Base-by-base conservation (phyloP, 2,797 vertebrate species). In the Lacerta viridis region DNA sequence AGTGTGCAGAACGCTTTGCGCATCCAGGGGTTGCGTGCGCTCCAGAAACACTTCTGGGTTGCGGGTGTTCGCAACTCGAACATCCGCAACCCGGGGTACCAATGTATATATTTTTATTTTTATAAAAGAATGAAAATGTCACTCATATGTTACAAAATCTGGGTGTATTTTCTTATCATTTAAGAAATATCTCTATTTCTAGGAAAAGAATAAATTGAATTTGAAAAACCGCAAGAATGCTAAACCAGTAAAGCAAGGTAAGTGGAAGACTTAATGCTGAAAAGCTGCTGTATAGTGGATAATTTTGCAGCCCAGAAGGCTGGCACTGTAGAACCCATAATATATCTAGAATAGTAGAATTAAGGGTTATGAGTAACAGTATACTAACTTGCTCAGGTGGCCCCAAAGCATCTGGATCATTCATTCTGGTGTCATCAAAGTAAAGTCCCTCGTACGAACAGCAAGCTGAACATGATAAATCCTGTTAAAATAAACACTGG, bases 181-280 rank as follows among this genome's bases (percentile, higher is more conserved):
- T 66, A 36, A 75, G 7, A 86, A 95, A 95, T 93, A 0, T 96
- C 91, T 95, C 94, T 95, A 92, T 93, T 95, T 94, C 88, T 93
- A 98, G 98, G 98, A 98, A 96, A 98, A 98, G 95, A 95, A 97
- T 89, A 98, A 98, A 95, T 94, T 94, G 94, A 96, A 96, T 78
- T 96, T 96, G 90, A 98, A 98, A 97, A 98, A 98, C 90, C 97
- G 98, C 94, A 97, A 97, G 97, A 98, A 97, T 93, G 95, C 97
- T 93, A 98, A 98, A 97, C 95, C 98, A 89, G 96, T 98, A 91
- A 98, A 98, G 95, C 96, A 98, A 91, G 98, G 98, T 98, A 97
- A 95, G 95, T 90, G 92, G 87, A 93, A 91, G 92, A 94, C 90
- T 89, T 87, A 90, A 92, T 94, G 88, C 91, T 91, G 87, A 91